Base-by-base conservation (phyloP, 2,888 invertebrate genomes). In the Lochmaea capreae region DNA sequence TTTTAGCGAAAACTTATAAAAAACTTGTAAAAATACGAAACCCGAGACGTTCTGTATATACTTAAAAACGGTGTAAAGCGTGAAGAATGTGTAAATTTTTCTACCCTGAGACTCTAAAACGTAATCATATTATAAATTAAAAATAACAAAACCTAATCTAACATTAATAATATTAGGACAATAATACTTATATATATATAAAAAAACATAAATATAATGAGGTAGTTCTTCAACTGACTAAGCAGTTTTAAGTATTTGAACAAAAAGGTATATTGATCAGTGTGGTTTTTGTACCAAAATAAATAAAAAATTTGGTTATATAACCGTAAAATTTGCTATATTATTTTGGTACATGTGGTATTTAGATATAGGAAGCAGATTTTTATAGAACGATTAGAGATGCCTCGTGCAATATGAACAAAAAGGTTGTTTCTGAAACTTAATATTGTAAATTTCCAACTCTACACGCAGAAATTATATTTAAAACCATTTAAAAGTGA, bases 151-250 rank as follows among this genome's bases (percentile, higher is more conserved):
- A 65, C 58, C 58, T 65, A 71, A 73, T 73, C 75, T 78, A 80
- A 80, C 78, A 79, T 77, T 77, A 79, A 79, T 80, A 80, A 78
- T 79, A 81, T 82, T 81, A 83, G 83, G 81, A 83, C 81, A 81
- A 81, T 81, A 84, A 81, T 81, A 83, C 77, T 79, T 79, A 81
- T 74, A 78, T 67, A 68, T 75, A 77, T 67, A 68, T 75, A 69
- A 75, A 65, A 75, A 72, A 73, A 71, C 79, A 80, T 79, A 82
- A 82, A 78, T 81, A 80, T 83, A 83, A 82, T 85, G 85, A 85
- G 85, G 85, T 85, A 85, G 85, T 83, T 84, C 78, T 78, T 81
- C 62, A 83, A 80, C 80, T 79, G 79, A 77, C 75, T 77, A 80
- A 79, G 78, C 77, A 82, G 79, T 80, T 79, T 79, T 78, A 79